These are phyloP conservation scores for Drosophila bunnanda DNA, from an alignment of 2,888 invertebrate species.

Conservation along the genomic window DNA sequence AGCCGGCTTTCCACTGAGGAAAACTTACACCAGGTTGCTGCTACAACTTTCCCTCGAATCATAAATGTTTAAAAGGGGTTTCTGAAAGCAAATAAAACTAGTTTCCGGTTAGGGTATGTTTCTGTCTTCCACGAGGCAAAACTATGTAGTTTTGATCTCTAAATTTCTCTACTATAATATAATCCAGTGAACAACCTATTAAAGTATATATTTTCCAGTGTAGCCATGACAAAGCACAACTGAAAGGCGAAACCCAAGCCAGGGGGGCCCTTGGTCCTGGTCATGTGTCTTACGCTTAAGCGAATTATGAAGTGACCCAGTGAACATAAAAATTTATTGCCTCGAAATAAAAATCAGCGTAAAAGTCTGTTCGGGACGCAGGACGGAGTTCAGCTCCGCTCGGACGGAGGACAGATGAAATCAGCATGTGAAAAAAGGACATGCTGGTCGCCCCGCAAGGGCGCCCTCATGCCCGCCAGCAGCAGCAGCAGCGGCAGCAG, in stretches of 20 bases:
- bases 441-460: slow-evolving; percentile 61
- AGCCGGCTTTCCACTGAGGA: slow-evolving; percentile 6
- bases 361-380: slow-evolving; percentile 65
- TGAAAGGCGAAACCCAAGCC: no score
- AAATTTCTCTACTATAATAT: background rate
- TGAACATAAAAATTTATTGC: slow-evolving; percentile 84
- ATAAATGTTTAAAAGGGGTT: background rate
- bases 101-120: no score
- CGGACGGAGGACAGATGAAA: slow-evolving; percentile 70
- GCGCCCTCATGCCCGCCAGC: slow-evolving; percentile 34
- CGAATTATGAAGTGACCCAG: slow-evolving; percentile 82
- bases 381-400: background rate
- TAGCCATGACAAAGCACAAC: slow-evolving; percentile 44
- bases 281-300: slow-evolving; percentile 71
- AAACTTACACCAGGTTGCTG: background rate
- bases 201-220: slow-evolving; percentile 3
- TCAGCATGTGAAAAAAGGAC: slow-evolving; percentile 77
- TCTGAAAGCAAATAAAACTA: no score
- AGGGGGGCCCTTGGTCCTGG: slow-evolving; percentile 23
- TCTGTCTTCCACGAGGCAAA: no score
- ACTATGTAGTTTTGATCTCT: background rate
- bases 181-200: background rate
- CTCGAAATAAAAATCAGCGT: slow-evolving; percentile 81
- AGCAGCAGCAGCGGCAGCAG: slow-evolving; percentile 1
- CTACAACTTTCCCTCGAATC: no score